A percentile compares a stretch with the other conserved stretches of the same genome.
These are phyloP conservation scores for Liodrosophila aerea DNA, from an alignment of 2,888 invertebrate genomes.

Conservation along the genomic window DNA sequence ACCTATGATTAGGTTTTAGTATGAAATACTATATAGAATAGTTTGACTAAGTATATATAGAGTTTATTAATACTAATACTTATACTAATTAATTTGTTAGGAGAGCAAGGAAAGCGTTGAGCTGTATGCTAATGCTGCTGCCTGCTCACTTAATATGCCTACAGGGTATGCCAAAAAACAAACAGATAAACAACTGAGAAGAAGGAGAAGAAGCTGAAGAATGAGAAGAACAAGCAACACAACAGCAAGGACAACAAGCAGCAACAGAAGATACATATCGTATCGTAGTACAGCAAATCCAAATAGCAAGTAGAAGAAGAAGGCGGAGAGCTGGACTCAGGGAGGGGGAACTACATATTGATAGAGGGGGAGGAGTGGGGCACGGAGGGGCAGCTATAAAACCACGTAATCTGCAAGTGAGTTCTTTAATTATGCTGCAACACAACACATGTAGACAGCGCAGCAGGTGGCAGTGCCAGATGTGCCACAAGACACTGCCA, in stretches of 20 bases:
- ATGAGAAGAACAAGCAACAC: no score
- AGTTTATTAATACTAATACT: no score
- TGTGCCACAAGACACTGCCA: conserved; percentile 1
- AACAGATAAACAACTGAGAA: conserved; percentile 1
- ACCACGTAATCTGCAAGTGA: conserved; percentile 77
- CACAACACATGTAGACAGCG: conserved; percentile 57
- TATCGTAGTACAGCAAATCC: conserved; percentile 6
- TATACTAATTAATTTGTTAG: no score
- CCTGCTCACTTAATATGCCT: background rate
- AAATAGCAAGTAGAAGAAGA: background rate
- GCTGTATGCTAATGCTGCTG: no score
- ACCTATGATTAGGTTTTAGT: no score
- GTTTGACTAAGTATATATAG: no score
- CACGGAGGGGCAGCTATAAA: conserved; percentile 55
- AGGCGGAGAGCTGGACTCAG: background rate
- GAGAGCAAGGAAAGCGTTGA: no score
- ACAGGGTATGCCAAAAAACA: conserved; percentile 4
- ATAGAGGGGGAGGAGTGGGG: background rate
- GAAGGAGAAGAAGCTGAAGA: conserved; percentile 6
- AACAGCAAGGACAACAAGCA: conserved; percentile 15
- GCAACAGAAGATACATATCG: conserved; percentile 3
- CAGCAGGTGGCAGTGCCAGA: conserved; percentile 44
- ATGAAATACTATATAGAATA: no score
- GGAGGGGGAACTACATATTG: no score
- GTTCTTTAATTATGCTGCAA: conserved; percentile 77